phyloP scores from a whole-genome alignment of 2,888 invertebrate species.

The Tineola bisselliella region DNA sequence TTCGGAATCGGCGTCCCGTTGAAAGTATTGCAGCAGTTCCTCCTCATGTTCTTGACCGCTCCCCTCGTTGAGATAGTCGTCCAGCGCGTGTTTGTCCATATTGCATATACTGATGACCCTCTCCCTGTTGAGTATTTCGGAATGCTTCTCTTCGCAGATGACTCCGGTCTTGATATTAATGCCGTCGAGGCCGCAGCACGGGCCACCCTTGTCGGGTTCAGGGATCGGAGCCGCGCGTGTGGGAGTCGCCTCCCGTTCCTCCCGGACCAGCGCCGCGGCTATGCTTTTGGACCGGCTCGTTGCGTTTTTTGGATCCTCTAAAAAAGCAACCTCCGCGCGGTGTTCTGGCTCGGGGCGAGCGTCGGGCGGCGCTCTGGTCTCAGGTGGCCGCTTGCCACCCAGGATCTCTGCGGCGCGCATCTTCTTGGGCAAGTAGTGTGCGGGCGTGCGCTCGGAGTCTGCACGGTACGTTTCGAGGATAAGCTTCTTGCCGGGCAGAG shows the following conservation, averaged over 20 bases:
- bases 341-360: neutral
- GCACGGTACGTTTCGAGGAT: constrained; percentile 56
- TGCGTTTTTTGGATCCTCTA: constrained; percentile 68
- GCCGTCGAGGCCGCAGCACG: constrained; percentile 61
- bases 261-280: constrained; percentile 69
- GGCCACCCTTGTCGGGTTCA: constrained; percentile 27
- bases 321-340: constrained; percentile 55
- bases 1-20: constrained; percentile 43
- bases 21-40: constrained; percentile 85
- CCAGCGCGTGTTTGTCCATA: constrained; percentile 82
- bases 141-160: constrained; percentile 59
- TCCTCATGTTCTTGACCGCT: constrained; percentile 85
- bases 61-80: constrained; percentile 82
- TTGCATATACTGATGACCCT: constrained; percentile 79
- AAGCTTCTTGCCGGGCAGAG: constrained; percentile 60
- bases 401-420: constrained; percentile 63
- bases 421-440: constrained; percentile 60
- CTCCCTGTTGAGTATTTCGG: constrained; percentile 62
- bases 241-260: constrained; percentile 54
- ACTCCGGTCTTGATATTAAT: constrained; percentile 52
- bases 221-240: constrained; percentile 30
- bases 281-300: constrained; percentile 66
- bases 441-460: constrained; percentile 31
- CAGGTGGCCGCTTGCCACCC: constrained; percentile 50
- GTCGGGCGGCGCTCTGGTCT: constrained; percentile 20